Percentiles rank a stretch among this genome's conserved stretches.
These are phyloP conservation scores for Centropyge bicolor DNA, from an alignment of 2,797 vertebrate species.

Conservation along the genomic window DNA sequence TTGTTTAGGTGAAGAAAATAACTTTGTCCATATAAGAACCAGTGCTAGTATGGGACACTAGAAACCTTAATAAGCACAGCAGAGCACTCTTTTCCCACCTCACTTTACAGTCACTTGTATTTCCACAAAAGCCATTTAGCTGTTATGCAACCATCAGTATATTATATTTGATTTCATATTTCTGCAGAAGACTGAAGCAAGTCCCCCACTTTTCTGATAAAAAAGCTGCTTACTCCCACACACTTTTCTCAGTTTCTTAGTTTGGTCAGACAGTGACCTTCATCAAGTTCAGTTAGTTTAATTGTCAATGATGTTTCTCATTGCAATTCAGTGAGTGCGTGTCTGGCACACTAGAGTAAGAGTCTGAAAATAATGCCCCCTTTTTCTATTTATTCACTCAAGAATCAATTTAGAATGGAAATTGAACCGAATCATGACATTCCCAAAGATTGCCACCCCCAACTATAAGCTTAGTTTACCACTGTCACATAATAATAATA, in stretches of 20 bases:
- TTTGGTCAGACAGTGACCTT: constrained; percentile 9
- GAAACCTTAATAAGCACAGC: background rate
- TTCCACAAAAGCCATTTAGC: background rate
- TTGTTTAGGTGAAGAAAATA: background rate
- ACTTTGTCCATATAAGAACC: too few relatives aligned
- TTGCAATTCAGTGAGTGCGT: background rate
- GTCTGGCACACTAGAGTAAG: background rate
- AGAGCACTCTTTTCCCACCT: too few relatives aligned
- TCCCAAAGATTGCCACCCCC: background rate
- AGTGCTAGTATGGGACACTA: background rate
- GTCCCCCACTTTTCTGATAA: too few relatives aligned
- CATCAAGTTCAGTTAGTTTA: constrained; percentile 4
- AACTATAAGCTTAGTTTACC: background rate
- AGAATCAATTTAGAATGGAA: background rate
- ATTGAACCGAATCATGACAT: background rate
- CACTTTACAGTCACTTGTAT: background rate
- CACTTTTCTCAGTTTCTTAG: background rate
- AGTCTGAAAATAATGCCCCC: background rate
- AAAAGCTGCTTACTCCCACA: background rate
- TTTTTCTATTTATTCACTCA: constrained; percentile 2
- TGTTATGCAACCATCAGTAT: background rate
- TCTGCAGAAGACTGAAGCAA: too few relatives aligned
- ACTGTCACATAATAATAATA: background rate
- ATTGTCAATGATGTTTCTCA: background rate
- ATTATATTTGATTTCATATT: background rate